Conservation (phyloP, 2,797 vertebrate genomes). For the Lepus oiostolus region DNA sequence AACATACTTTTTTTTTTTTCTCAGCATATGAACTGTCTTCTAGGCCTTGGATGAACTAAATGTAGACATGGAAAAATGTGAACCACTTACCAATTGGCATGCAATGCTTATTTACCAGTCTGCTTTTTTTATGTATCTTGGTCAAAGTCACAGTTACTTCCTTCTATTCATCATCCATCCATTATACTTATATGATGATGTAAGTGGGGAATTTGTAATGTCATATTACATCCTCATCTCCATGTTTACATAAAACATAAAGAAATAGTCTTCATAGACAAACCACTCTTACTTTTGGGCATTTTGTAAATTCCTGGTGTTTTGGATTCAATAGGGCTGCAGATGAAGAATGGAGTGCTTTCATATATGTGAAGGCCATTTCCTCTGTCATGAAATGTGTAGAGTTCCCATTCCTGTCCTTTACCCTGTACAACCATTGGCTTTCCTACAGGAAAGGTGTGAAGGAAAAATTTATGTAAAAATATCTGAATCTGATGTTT, state of each 20-base stretch:
- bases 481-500: not conserved
- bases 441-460: not conserved
- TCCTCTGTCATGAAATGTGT: not conserved
- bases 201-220: not conserved
- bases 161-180: not conserved
- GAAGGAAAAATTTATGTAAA: not conserved
- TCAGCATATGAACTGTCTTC: not conserved
- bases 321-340: not conserved
- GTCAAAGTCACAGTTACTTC: not conserved
- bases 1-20: not conserved
- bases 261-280: not conserved
- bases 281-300: not conserved
- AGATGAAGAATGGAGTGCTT: not conserved
- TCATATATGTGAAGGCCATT: not conserved
- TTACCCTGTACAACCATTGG: accelerated
- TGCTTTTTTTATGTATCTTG: not conserved
- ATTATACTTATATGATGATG: not conserved
- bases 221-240: not conserved
- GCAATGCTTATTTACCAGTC: not conserved
- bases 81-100: not conserved
- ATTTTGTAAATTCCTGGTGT: not conserved
- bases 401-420: accelerated
- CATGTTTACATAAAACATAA: not conserved
- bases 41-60: not conserved
- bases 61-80: not conserved